Base-by-base conservation (phyloP, 2,888 invertebrate species). In the Dasypolia templi region DNA sequence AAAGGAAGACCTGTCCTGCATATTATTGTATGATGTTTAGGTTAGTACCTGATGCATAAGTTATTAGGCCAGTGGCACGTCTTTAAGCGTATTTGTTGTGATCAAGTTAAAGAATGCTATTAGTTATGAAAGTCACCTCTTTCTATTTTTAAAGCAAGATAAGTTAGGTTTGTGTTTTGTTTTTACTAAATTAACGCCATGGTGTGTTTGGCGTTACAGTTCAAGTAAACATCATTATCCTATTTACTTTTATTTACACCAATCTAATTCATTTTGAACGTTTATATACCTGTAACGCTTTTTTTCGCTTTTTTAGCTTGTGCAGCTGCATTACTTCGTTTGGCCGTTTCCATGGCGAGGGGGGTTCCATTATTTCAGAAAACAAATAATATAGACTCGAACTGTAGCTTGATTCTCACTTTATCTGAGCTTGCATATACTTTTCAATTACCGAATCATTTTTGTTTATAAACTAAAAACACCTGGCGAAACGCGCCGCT, bases 291-390 rank as follows among this genome's bases (percentile, higher is more conserved):
- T 98, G 97, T 64, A 98, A 94, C 44, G 98, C 98, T 92, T 97
- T 97, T 91, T 98, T 98, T 91, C 97, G 97, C 87, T 97, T 97
- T 92, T 98, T 98, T 78, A 98, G 92, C 84, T 97, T 97, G 92
- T 98, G 98, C 72, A 98, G 92, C 91, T 97, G 97, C 97, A 98
- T 97, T 75, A 96, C 96, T 92, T 97, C 97, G 86, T 95, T 96
- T 53, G 97, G 97, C 85, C 95, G 96, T 89, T 97, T 96, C 97
- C 97, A 97, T 94, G 97, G 96, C 71, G 96, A 96, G 26, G 94
- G 89, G 14, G 96, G 95, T 75, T 94, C 94, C 95, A 96, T 95
- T 73, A 77, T 88, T 75, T 68, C 70, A 22, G 53, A 63, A 77
- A 39, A 51, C 72, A 64, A 72, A 49, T 71, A 39, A 26, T 35